Conservation (phyloP, 2,797 vertebrate species). For the Carapus acus region DNA sequence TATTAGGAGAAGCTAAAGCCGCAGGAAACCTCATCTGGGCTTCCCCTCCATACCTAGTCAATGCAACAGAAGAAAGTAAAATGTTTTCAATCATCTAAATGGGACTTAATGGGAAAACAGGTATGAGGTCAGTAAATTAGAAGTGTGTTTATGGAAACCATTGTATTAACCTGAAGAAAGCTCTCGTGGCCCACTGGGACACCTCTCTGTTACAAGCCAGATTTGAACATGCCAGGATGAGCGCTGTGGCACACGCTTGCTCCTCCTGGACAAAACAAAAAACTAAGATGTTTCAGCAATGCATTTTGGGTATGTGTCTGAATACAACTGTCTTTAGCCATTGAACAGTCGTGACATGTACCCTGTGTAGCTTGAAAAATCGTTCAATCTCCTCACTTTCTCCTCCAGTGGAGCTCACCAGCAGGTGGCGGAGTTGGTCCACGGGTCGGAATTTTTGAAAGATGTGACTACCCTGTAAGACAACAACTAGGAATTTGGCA, state of each 20-base stretch:
- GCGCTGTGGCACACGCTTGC: constrained; percentile 90
- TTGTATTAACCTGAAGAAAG: constrained; percentile 85
- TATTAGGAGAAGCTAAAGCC: constrained; percentile 77
- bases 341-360: constrained; percentile 45
- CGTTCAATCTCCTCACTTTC: constrained; percentile 94
- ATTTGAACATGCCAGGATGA: constrained; percentile 90
- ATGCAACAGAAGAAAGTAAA: background rate
- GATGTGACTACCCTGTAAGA: constrained; percentile 87
- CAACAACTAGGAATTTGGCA: background rate
- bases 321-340: too few species aligned
- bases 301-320: too few species aligned
- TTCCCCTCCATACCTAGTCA: constrained; percentile 89
- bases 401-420: constrained; percentile 87
- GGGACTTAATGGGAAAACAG: background rate
- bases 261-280: constrained; percentile 75
- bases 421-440: constrained; percentile 90
- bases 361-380: constrained; percentile 96
- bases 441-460: constrained; percentile 96
- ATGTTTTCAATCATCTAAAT: background rate
- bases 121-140: background rate
- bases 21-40: constrained; percentile 93
- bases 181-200: constrained; percentile 89
- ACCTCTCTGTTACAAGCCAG: constrained; percentile 87
- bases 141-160: background rate
- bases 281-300: too few species aligned